phyloP scores from a whole-genome alignment of 2,113 vertebrate genomes.

The Mormyrus lacerda region DNA sequence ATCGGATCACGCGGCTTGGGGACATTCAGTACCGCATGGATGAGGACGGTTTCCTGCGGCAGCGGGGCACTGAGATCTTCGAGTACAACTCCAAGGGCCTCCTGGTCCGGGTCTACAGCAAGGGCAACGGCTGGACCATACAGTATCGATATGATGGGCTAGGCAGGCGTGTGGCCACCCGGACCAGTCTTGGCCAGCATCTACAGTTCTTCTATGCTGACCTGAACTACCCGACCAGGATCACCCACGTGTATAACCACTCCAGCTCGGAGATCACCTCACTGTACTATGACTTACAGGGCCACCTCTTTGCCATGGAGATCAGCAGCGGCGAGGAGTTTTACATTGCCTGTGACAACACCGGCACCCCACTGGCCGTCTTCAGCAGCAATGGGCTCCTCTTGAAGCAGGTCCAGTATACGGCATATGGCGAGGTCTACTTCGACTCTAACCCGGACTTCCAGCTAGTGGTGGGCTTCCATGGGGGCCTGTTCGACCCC shows the following conservation, averaged over 20 bases:
- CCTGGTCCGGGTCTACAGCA: slow-evolving; percentile 89
- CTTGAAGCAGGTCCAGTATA: slow-evolving; percentile 95
- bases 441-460: slow-evolving; percentile 97
- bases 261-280: slow-evolving; percentile 97
- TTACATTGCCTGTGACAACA: slow-evolving; percentile 96
- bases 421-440: slow-evolving; percentile 93
- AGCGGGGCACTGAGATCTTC: slow-evolving; percentile 91
- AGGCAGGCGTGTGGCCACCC: slow-evolving; percentile 81
- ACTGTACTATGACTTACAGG: slow-evolving; percentile 94
- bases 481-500: slow-evolving; percentile 88
- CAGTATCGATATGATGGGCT: slow-evolving; percentile 93
- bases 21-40: slow-evolving; percentile 91
- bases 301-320: slow-evolving; percentile 97
- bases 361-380: slow-evolving; percentile 87
- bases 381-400: slow-evolving; percentile 94
- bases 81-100: slow-evolving; percentile 98
- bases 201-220: slow-evolving; percentile 97
- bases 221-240: slow-evolving; percentile 88
- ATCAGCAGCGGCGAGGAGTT: slow-evolving; percentile 98
- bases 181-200: slow-evolving; percentile 91
- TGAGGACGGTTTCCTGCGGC: slow-evolving; percentile 90
- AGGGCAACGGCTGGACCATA: slow-evolving; percentile 92
- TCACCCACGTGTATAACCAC: slow-evolving; percentile 97
- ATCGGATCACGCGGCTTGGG: slow-evolving; percentile 90
- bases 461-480: slow-evolving; percentile 92